Percentiles rank a stretch among this genome's conserved stretches.
Conservation (phyloP, 2,113 vertebrate genomes). For the Climacteris rufus region DNA sequence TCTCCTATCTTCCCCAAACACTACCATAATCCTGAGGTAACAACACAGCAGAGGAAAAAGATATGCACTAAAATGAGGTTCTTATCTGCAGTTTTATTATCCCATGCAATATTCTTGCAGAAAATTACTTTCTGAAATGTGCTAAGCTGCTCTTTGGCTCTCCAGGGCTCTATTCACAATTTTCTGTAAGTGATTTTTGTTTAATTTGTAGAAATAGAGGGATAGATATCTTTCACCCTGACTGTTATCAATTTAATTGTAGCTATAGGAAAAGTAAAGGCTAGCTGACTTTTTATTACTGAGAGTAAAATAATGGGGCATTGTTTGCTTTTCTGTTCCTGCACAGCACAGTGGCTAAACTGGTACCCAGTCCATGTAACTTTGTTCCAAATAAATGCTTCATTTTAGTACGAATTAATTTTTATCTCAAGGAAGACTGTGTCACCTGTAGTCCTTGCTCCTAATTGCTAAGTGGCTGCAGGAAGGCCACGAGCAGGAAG, state of each 20-base stretch:
- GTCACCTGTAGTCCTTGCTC: neutral
- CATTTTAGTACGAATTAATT: neutral
- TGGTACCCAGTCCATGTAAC: accelerated
- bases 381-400: neutral
- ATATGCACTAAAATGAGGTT: conserved; percentile 29
- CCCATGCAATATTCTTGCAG: conserved; percentile 19
- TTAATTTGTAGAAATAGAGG: conserved; percentile 43
- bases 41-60: conserved; percentile 26
- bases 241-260: conserved; percentile 23
- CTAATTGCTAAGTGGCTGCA: neutral
- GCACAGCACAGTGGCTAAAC: neutral
- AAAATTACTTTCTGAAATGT: conserved; percentile 55
- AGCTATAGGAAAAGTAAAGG: conserved; percentile 15
- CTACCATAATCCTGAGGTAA: conserved; percentile 29
- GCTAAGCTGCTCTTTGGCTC: conserved; percentile 31
- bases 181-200: conserved; percentile 55
- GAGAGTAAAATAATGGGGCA: neutral
- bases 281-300: neutral
- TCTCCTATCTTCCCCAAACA: conserved; percentile 32
- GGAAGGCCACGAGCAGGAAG: neutral
- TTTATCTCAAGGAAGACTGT: neutral
- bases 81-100: conserved; percentile 56
- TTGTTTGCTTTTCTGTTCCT: conserved; percentile 3
- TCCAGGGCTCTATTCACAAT: conserved; percentile 33
- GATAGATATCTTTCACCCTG: neutral